Conservation (phyloP, 2,113 vertebrate species). For the Pundamilia nyererei region DNA sequence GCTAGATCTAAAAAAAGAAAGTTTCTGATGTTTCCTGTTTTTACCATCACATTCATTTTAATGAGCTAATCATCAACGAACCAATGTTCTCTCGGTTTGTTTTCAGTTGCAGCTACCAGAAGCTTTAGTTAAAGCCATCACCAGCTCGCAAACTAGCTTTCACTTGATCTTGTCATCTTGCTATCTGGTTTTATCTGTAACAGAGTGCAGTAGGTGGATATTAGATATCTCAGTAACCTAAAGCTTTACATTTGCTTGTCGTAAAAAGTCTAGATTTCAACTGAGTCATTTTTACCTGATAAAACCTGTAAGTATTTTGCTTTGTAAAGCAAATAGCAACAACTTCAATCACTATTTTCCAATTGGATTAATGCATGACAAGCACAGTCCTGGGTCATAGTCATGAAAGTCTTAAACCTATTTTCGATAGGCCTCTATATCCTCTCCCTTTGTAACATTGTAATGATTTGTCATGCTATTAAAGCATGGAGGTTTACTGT, state of each 20-base stretch:
- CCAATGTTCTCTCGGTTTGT: background rate
- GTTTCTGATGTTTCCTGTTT: background rate
- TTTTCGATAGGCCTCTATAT: background rate
- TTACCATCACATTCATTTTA: background rate
- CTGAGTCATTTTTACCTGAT: background rate
- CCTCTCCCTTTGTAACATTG: background rate
- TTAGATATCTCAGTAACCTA: background rate
- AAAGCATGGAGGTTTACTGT: background rate
- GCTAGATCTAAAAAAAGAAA: background rate
- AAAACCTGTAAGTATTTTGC: background rate
- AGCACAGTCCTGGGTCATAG: background rate
- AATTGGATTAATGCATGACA: background rate
- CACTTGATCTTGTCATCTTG: background rate
- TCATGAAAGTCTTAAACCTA: background rate
- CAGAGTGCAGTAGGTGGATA: background rate
- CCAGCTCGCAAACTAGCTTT: background rate
- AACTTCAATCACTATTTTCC: background rate
- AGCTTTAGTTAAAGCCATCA: background rate
- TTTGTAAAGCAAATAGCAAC: background rate
- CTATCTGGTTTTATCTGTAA: background rate
- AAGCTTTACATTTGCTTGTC: background rate
- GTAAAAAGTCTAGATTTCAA: background rate
- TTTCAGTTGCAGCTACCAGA: background rate
- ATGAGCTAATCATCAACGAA: background rate
- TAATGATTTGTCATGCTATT: background rate